These are phyloP conservation scores for Halesus radiatus DNA, from an alignment of 1,140 invertebrate species.

Conservation along the genomic window DNA sequence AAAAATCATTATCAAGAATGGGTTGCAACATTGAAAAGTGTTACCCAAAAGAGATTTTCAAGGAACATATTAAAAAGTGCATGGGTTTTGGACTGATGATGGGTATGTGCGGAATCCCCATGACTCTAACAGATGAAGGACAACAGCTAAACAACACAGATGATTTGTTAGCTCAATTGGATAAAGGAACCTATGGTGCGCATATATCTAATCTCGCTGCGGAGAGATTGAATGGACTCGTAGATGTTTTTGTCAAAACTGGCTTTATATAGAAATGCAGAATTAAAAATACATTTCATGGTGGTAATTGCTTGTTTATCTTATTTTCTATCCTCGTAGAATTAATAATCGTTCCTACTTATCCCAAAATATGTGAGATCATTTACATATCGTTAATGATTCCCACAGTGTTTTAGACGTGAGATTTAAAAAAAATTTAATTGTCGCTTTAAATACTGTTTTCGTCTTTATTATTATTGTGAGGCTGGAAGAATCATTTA, in stretches of 20 bases:
- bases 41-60: constrained; percentile 10
- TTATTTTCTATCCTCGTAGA: too few species aligned
- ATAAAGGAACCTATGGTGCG: neutral
- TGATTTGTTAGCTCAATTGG: neutral
- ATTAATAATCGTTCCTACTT: too few species aligned
- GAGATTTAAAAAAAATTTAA: too few species aligned
- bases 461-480: too few species aligned
- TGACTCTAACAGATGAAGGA: neutral
- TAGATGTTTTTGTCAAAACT: neutral
- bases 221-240: neutral
- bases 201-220: neutral
- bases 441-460: too few species aligned
- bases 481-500: too few species aligned
- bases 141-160: neutral
- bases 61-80: neutral
- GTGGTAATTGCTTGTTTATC: too few species aligned
- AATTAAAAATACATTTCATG: too few species aligned
- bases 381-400: too few species aligned
- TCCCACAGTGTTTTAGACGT: too few species aligned
- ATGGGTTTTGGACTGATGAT: neutral
- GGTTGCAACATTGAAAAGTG: constrained; percentile 12
- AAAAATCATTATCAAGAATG: neutral
- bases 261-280: neutral
- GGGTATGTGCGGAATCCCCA: neutral
- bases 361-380: too few species aligned